Evolutionary conservation across 1,140 invertebrate species (phyloP).

Genomic region (Caerostris darwini): DNA sequence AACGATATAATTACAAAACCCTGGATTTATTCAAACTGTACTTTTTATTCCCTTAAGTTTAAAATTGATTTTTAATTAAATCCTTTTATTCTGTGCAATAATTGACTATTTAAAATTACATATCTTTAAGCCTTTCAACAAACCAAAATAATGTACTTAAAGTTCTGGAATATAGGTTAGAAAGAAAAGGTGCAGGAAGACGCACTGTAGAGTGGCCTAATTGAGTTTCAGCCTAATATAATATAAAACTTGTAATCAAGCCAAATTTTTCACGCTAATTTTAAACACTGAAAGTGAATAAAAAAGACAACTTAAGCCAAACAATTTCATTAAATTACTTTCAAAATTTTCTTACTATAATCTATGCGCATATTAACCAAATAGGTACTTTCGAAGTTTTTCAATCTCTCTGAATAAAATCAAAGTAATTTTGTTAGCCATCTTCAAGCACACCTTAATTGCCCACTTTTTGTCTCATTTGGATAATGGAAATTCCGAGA

Average conservation of each 20-base stretch:
- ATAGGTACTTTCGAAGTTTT: slow-evolving; percentile 40
- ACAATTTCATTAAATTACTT: slow-evolving; percentile 58
- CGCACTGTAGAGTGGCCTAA: neutral
- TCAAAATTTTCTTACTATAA: slow-evolving; percentile 56
- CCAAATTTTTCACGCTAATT: slow-evolving; percentile 21
- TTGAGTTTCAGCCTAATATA: slow-evolving; percentile 31
- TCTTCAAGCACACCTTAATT: slow-evolving; percentile 37
- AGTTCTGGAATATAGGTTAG: neutral
- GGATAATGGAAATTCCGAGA: slow-evolving; percentile 37
- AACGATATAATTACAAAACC: no score
- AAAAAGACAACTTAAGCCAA: slow-evolving; percentile 29
- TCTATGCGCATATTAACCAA: slow-evolving; percentile 68
- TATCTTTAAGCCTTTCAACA: neutral
- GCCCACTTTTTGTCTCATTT: slow-evolving; percentile 44
- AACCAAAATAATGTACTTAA: neutral
- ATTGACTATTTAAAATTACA: no score
- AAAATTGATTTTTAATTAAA: no score
- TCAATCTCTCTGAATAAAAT: slow-evolving; percentile 44
- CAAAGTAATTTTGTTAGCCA: slow-evolving; percentile 48
- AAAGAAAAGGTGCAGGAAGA: neutral
- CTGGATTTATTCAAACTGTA: no score
- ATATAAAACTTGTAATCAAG: slow-evolving; percentile 32
- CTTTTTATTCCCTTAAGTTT: no score
- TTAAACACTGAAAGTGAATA: slow-evolving; percentile 29
- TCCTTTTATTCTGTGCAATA: no score